Evolutionary conservation across 2,888 invertebrate species (phyloP), one percentile per base, ranked within the genome.

Genomic region (Drosophila paranaensis): DNA sequence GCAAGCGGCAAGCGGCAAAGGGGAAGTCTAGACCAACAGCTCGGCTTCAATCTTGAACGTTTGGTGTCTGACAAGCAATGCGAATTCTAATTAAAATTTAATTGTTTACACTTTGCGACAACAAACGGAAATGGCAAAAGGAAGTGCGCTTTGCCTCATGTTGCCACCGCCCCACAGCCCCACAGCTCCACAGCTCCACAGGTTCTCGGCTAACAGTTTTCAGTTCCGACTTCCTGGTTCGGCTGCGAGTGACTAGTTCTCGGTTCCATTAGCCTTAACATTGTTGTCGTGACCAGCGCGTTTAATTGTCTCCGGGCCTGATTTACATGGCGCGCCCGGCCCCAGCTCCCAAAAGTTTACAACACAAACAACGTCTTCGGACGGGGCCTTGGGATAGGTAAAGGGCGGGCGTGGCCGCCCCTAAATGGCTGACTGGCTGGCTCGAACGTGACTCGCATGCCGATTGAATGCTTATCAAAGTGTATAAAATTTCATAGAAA

Each of bases 41-140:
- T 60, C 54, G 30, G 42, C 42, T 60, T 43, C 71, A 71, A 27
- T 64, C 58, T 58, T 20, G 13, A 48, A 43, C 50, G 46, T 16
- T 42, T 60, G 42, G 10, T 45, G 45, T 45, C 56, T 81, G 77
- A 86, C 83, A 86, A 81, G 65, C 85, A 79, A 72, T 74, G 78
- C 81, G 79, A 77, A 79, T 81, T 88, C 88, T 89, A 86, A 86
- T 86, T 86, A 86, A 86, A 88, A 77, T 86, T 89, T 86, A 86
- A 86, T 89, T 86, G 89, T 86, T 86, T 86, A 82, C 88, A 86
- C 84, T 83, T 84, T 85, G 81, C 71, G 77, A 80, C 76, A 78
- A 53, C 77, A 39, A 84, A 71, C 78, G 81, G 81, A 86, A 81
- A 71, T 78, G 80, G 70, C 61, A 73, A 67, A 60, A 46, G 74